These are phyloP conservation scores for Cetoscarus ocellatus DNA, from an alignment of 2,797 vertebrate species.

Conservation along the genomic window DNA sequence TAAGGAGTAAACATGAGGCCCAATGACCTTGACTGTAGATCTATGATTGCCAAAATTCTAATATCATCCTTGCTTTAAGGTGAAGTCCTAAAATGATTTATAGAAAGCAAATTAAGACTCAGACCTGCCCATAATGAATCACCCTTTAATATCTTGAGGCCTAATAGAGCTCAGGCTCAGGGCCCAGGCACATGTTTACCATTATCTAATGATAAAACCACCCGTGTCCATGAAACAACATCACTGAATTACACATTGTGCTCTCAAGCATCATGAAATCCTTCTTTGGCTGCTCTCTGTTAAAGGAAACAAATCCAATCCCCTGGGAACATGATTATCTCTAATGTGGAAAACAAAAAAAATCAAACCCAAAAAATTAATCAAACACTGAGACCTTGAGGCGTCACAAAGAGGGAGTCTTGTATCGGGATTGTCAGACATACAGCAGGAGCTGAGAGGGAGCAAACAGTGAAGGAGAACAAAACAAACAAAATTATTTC, in stretches of 20 bases:
- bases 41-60: too few relatives aligned
- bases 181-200: too few relatives aligned
- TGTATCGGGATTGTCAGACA: constrained; percentile 1
- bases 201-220: too few relatives aligned
- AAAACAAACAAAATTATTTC: constrained; percentile 21
- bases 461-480: constrained; percentile 24
- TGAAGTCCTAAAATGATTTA: too few relatives aligned
- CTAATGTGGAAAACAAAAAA: background rate
- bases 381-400: background rate
- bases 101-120: too few relatives aligned
- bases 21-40: too few relatives aligned
- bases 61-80: too few relatives aligned
- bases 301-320: background rate
- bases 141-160: too few relatives aligned
- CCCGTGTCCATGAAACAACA: background rate
- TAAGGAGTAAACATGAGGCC: too few relatives aligned
- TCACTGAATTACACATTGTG: background rate
- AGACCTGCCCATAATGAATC: too few relatives aligned
- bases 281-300: background rate
- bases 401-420: constrained; percentile 6
- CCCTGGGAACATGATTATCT: background rate
- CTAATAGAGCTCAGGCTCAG: too few relatives aligned
- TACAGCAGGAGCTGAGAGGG: background rate
- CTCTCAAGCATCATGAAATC: constrained; percentile 2
- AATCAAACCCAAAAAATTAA: background rate